phyloP scores from a whole-genome alignment of 2,113 vertebrate species.

The Haemorhous mexicanus region DNA sequence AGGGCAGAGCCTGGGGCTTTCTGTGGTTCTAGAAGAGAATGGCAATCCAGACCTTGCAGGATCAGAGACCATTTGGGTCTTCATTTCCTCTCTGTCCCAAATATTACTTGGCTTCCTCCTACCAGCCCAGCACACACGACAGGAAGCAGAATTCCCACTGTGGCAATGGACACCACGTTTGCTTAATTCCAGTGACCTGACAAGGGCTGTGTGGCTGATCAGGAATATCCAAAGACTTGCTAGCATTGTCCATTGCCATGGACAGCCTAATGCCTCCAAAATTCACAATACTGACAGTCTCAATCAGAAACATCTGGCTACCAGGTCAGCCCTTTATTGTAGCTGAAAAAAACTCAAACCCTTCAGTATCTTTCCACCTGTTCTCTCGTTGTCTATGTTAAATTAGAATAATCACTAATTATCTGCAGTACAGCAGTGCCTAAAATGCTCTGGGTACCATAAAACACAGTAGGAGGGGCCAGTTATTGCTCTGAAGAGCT shows the following conservation, averaged over 20 bases:
- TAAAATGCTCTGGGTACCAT: neutral
- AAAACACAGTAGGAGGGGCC: neutral
- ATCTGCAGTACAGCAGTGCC: neutral
- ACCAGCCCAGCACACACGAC: neutral
- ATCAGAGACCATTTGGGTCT: neutral
- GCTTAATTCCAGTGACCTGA: neutral
- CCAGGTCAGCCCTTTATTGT: neutral
- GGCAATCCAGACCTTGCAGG: neutral
- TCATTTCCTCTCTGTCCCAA: neutral
- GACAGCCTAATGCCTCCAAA: neutral
- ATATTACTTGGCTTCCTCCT: neutral
- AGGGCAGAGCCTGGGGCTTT: neutral
- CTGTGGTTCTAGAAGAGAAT: neutral
- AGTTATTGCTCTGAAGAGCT: slow-evolving; percentile 12
- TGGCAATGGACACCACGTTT: neutral
- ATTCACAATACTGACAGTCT: neutral
- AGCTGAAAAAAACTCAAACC: neutral
- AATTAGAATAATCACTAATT: neutral
- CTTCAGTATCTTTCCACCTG: neutral
- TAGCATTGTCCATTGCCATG: neutral
- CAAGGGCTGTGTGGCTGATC: neutral
- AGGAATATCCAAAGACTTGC: neutral
- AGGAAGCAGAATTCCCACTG: neutral
- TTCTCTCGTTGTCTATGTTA: neutral
- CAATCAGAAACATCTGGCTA: neutral